Evolutionary conservation across 2,888 invertebrate genomes (phyloP), one percentile per base, ranked within the genome.

Genomic region (Mystacides longicornis): DNA sequence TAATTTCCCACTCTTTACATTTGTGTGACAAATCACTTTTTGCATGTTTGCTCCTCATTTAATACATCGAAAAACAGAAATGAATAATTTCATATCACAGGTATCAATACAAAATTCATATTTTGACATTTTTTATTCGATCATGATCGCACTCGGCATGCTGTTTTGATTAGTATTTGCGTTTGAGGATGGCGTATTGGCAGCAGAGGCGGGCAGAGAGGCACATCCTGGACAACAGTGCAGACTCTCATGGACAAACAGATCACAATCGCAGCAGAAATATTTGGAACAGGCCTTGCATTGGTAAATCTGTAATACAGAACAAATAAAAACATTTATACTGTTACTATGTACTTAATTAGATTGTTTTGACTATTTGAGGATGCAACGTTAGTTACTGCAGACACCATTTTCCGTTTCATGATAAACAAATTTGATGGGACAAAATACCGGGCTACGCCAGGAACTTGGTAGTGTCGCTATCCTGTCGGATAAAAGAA

Each of bases 191-290:
- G 16, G 19, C 19, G 45, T 27, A 16, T 37, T 3, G 27, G 43
- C 42, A 5, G 49, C 46, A n/a, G 53, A 43, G 3, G 57, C 58
- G 2, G 62, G 60, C 54, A 70, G 82, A 2, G 88, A 85, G n/a
- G 93, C 86, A 74, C 99, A 99, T 45, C 94, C 96, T 16, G 98
- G 97, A 71, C 99, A 99, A 37, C 92, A 90, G 71, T 99, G 98
- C 52, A 99, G 76, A 1, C 92, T 88, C 64, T 93, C 92, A 63
- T 97, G 93, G 37, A 98, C 86, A 68, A 94, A 91, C 64, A 92
- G 80, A 77, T 98, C 97, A 77, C 99, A 99, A 71, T 98, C 95
- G 65, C 92, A 80, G 70, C 99, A 99, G 72, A 91, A 97, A 56
- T 80, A 73, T 68, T 87, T 84, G 3, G 70, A 71, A 71, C 98